Base-by-base conservation (phyloP, 2,888 invertebrate genomes). In the Cephus nigrinus region DNA sequence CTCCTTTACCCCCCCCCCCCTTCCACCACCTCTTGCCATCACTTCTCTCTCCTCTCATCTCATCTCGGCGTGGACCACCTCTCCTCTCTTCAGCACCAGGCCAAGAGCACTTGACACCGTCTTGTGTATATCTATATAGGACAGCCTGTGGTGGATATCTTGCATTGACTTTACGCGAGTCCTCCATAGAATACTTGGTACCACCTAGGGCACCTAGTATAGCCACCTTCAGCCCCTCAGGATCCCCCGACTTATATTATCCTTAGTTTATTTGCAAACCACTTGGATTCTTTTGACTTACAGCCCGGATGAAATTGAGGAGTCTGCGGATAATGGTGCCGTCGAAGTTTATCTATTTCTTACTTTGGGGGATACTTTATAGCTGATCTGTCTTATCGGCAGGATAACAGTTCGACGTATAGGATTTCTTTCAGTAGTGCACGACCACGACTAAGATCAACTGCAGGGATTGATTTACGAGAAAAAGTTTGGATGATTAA, bases 261-360 rank as follows among this genome's bases (percentile, higher is more conserved):
- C 35, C 15, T 34, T 34, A 71, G 72, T 76, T 23, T 35, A n/a
- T 71, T 40, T 40, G 15, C 40, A 40, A 40, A 23, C 15, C 15
- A 40, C 40, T 40, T 40, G 40, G 40, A 40, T 40, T 40, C 40
- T 23, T 40, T 40, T 40, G 0, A 40, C 5, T 40, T 40, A 40
- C 15, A 23, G 2, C 5, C 15, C 80, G 36, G 80, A 68, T 73
- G 82, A 86, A 88, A 88, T 87, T 88, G 84, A 86, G 86, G 85
- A 81, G 76, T 78, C 79, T 82, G 81, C 75, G 75, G 79, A 74
- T 84, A 84, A 85, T 83, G 81, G 80, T 79, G 80, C 15, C 15
- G 36, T 36, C 4, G 36, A 12, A 36, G 36, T 12, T 36, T 36
- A 12, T 36, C 12, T 1, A 4, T 36, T 15, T 15, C 1, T 12